phyloP scores from a whole-genome alignment of 2,888 invertebrate species.

The Dasysyrphus albostriatus region DNA sequence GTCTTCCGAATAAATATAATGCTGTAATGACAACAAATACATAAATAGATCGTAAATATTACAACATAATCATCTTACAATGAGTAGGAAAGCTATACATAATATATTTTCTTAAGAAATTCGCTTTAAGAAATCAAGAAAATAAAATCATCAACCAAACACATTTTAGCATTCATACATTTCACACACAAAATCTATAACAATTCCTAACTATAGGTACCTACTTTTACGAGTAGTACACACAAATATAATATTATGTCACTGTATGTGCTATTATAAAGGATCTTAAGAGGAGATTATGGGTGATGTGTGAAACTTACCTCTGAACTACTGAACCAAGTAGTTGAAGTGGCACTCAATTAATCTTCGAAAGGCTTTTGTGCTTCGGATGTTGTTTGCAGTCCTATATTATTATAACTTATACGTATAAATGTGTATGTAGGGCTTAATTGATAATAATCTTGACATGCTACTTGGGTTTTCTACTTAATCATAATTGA shows the following conservation, averaged over 20 bases:
- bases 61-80: neutral
- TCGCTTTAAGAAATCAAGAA: slow-evolving; percentile 5
- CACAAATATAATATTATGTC: neutral
- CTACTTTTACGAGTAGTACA: neutral
- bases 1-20: too few relatives aligned
- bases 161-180: neutral
- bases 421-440: neutral
- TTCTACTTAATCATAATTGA: slow-evolving; percentile 36
- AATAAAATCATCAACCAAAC: neutral
- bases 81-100: too few relatives aligned
- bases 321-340: slow-evolving; percentile 37
- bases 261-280: neutral
- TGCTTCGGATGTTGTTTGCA: slow-evolving; percentile 36
- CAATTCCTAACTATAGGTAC: neutral
- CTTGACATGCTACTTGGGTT: slow-evolving; percentile 38
- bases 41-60: neutral
- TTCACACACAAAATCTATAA: neutral
- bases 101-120: neutral
- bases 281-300: slow-evolving; percentile 28
- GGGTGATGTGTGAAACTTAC: slow-evolving; percentile 42
- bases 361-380: slow-evolving; percentile 37
- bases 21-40: too few relatives aligned
- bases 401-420: neutral
- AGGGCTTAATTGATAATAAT: slow-evolving; percentile 34
- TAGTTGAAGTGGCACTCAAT: slow-evolving; percentile 37